These are phyloP conservation scores for Eurytoma californica DNA, from an alignment of 2,888 invertebrate genomes.

Conservation along the genomic window DNA sequence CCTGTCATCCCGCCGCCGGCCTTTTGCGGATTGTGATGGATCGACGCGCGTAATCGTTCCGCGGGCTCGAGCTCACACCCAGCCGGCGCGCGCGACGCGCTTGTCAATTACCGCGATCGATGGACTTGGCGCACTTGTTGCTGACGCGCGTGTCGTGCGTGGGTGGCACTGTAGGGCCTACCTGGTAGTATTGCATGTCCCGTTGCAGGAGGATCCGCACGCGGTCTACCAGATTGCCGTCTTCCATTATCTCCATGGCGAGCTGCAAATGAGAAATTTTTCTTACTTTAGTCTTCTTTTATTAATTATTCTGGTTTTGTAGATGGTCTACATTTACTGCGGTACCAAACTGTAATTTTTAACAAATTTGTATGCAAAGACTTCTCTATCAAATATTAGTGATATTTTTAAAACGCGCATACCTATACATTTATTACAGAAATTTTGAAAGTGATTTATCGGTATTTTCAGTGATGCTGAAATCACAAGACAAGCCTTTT, in stretches of 20 bases:
- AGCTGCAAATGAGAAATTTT: slow-evolving; percentile 19
- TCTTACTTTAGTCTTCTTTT: neutral
- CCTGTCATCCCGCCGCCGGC: neutral
- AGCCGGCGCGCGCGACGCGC: too few relatives aligned
- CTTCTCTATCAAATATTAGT: too few relatives aligned
- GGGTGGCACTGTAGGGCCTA: slow-evolving; percentile 67
- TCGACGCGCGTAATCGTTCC: neutral
- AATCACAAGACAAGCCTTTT: too few relatives aligned
- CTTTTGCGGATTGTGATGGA: slow-evolving; percentile 36
- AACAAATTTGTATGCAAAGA: too few relatives aligned
- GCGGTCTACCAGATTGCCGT: slow-evolving; percentile 92
- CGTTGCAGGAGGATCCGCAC: slow-evolving; percentile 88
- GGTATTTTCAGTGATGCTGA: too few relatives aligned
- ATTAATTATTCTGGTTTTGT: too few relatives aligned
- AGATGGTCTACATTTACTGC: too few relatives aligned
- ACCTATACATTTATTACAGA: too few relatives aligned
- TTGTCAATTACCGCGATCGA: neutral
- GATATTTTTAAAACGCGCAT: too few relatives aligned
- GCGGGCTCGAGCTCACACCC: neutral
- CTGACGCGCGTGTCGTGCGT: neutral
- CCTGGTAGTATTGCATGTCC: slow-evolving; percentile 90
- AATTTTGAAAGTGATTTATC: too few relatives aligned
- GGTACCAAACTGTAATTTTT: too few relatives aligned
- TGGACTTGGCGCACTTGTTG: neutral
- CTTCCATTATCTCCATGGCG: slow-evolving; percentile 90